Evolutionary conservation across 2,797 vertebrate species (phyloP).

Genomic region (Cyclura pinguis): DNA sequence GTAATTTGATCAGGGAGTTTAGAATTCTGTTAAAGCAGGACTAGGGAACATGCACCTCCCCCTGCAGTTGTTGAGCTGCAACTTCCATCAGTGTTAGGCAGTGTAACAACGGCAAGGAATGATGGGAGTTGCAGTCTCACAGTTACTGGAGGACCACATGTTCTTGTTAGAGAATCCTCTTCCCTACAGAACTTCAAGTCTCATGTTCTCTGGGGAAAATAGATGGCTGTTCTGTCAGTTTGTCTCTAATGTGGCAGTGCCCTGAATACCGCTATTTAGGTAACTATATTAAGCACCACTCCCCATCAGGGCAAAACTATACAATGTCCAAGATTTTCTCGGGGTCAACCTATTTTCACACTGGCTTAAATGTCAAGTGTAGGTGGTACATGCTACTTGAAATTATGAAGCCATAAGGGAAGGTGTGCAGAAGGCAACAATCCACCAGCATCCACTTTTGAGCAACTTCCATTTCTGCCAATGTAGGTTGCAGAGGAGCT

Average conservation of each 20-base stretch:
- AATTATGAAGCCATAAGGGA: neutral
- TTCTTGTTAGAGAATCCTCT: neutral
- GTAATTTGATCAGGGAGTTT: neutral
- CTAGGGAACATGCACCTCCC: neutral
- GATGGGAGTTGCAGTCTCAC: neutral
- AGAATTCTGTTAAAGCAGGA: neutral
- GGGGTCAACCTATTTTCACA: neutral
- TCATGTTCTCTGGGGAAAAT: neutral
- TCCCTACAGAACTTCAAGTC: neutral
- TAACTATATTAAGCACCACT: neutral
- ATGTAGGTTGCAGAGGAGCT: neutral
- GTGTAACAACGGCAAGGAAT: neutral
- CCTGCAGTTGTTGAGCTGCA: neutral
- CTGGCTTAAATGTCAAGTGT: conserved; percentile 16
- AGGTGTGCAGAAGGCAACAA: neutral
- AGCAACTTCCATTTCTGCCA: neutral
- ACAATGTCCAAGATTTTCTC: neutral
- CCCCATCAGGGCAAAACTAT: neutral
- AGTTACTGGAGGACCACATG: neutral
- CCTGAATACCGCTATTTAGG: neutral
- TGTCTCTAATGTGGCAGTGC: conserved; percentile 10
- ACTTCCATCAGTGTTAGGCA: neutral
- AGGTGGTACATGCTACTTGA: neutral
- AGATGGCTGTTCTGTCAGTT: neutral
- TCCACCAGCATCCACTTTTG: neutral